These are phyloP conservation scores for Engraulis encrasicolus DNA, from an alignment of 2,113 vertebrate species.

Conservation along the genomic window DNA sequence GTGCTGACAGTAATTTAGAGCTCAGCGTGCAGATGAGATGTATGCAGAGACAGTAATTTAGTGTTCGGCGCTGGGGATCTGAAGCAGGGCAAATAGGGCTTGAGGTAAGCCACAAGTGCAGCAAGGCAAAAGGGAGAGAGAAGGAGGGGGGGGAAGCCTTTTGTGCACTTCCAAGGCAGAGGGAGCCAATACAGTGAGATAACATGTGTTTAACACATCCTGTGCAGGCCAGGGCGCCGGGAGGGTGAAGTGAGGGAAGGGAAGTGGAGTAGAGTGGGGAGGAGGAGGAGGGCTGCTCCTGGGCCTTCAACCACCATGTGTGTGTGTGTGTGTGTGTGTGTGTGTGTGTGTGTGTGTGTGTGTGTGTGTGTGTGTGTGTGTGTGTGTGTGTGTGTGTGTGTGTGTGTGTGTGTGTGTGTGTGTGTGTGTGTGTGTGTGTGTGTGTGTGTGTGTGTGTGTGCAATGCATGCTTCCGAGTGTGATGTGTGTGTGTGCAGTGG, in stretches of 20 bases:
- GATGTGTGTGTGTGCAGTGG: background rate
- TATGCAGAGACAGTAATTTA: slow-evolving; percentile 66
- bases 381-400: background rate
- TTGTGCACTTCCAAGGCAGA: slow-evolving; percentile 62
- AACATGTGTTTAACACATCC: slow-evolving; percentile 69
- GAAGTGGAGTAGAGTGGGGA: background rate
- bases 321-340: background rate
- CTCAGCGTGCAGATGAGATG: slow-evolving; percentile 63
- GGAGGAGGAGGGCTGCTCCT: background rate
- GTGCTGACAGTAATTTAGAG: slow-evolving; percentile 65
- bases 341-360: background rate
- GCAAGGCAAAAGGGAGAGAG: slow-evolving; percentile 59
- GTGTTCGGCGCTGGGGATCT: slow-evolving; percentile 50
- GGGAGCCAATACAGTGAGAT: slow-evolving; percentile 62
- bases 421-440: background rate
- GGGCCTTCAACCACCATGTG: background rate
- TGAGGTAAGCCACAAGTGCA: slow-evolving; percentile 71
- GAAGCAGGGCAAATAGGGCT: slow-evolving; percentile 50
- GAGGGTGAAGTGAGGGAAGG: background rate
- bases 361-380: background rate
- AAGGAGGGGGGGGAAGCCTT: too few relatives aligned
- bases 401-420: background rate
- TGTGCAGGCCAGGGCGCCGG: slow-evolving; percentile 44
- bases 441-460: background rate
- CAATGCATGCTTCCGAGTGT: too few relatives aligned